Conservation (phyloP, 2,113 vertebrate species). For the Ailurus styani region DNA sequence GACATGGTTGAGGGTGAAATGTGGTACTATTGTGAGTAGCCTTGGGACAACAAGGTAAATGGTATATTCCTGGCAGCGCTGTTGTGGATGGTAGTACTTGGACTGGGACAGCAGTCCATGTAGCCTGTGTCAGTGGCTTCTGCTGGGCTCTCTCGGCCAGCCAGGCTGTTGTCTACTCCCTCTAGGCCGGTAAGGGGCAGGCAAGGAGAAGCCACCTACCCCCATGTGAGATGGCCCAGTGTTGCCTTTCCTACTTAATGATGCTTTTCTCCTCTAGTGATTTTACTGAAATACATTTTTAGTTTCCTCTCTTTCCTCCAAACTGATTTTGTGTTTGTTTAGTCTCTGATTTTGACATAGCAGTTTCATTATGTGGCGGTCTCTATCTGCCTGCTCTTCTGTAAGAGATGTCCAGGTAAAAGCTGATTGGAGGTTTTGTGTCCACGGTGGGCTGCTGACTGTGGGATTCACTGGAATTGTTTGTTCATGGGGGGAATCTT, state of each 20-base stretch:
- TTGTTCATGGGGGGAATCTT: background rate
- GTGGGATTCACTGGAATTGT: background rate
- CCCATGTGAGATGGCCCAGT: background rate
- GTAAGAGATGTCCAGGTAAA: background rate
- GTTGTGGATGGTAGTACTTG: background rate
- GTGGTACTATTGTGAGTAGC: rapidly evolving
- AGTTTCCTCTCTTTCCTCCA: background rate
- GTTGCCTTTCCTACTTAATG: background rate
- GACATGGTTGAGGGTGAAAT: background rate
- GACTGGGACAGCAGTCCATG: background rate
- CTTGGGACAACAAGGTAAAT: background rate
- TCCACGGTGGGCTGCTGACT: background rate
- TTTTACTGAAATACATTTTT: background rate
- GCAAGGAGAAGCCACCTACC: background rate
- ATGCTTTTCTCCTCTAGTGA: background rate
- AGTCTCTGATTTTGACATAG: background rate
- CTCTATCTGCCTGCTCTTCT: background rate
- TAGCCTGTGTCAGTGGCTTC: background rate
- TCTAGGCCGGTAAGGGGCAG: background rate
- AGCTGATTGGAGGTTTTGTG: background rate
- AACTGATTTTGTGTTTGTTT: background rate
- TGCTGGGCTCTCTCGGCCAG: background rate
- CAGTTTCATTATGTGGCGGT: background rate
- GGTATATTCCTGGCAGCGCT: background rate
- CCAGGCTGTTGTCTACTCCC: background rate